A percentile compares a stretch with the other conserved stretches of the same genome.
phyloP scores from a whole-genome alignment of 2,888 invertebrate genomes.

The Muschampia plurimacula region DNA sequence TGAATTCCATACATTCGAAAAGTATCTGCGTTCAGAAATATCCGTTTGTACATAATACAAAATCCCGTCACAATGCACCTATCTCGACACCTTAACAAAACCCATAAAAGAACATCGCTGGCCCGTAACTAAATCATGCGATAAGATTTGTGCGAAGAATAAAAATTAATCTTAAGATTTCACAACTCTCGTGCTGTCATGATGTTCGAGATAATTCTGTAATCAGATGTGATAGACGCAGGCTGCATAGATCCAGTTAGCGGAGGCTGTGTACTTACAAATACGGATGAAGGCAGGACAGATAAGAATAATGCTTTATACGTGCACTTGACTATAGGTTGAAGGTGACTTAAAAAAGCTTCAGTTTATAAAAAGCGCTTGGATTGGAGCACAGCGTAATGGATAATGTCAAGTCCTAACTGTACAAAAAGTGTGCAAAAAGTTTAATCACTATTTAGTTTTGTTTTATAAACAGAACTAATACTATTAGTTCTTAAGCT shows the following conservation, averaged over 20 bases:
- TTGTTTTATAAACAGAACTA: too few relatives aligned
- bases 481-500: too few relatives aligned
- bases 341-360: slow-evolving; percentile 1
- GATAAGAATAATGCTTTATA: slow-evolving; percentile 31
- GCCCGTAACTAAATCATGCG: slow-evolving; percentile 28
- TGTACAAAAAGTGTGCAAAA: too few relatives aligned
- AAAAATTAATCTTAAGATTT: slow-evolving; percentile 35
- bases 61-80: slow-evolving; percentile 8
- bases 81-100: slow-evolving; percentile 18
- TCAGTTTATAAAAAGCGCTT: too few relatives aligned
- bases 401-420: too few relatives aligned
- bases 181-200: slow-evolving; percentile 31
- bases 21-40: too few relatives aligned
- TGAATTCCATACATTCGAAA: too few relatives aligned
- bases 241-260: slow-evolving; percentile 20
- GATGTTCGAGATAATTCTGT: slow-evolving; percentile 34
- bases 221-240: slow-evolving; percentile 37
- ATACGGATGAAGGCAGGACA: slow-evolving; percentile 29
- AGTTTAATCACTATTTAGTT: too few relatives aligned
- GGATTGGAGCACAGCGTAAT: too few relatives aligned
- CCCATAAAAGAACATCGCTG: slow-evolving; percentile 21
- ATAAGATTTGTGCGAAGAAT: slow-evolving; percentile 29
- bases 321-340: neutral
- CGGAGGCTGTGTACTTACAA: slow-evolving; percentile 31
- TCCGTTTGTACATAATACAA: neutral